A percentile compares a stretch with the other conserved stretches of the same genome.
phyloP scores from a whole-genome alignment of 2,888 invertebrate species.

The Shargacucullia verbasci region DNA sequence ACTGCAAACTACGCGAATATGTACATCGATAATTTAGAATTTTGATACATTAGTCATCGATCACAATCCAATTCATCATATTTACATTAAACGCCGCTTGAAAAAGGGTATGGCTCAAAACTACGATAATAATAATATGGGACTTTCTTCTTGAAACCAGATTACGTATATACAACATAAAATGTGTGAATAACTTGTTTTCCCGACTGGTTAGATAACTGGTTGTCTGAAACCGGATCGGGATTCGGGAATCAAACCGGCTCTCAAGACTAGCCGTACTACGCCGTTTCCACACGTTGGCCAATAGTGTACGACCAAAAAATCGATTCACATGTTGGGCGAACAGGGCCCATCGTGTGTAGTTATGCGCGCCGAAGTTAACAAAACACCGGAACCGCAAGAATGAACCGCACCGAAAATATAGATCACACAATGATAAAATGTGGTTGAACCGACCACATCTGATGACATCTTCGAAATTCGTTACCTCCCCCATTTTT shows the following conservation, averaged over 20 bases:
- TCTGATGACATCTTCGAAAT: no score
- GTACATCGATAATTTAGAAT: slow-evolving; percentile 56
- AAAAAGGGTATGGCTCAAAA: slow-evolving; percentile 17
- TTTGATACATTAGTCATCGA: slow-evolving; percentile 48
- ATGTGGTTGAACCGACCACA: no score
- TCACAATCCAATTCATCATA: slow-evolving; percentile 49
- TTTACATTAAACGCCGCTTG: slow-evolving; percentile 30
- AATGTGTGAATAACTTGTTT: background rate
- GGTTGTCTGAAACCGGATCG: slow-evolving; percentile 16
- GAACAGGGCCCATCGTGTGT: no score
- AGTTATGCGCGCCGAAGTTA: no score
- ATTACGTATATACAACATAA: no score
- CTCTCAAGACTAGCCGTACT: slow-evolving; percentile 5
- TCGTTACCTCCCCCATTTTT: no score
- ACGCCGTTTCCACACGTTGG: no score
- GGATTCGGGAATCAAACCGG: slow-evolving; percentile 27
- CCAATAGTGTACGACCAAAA: no score
- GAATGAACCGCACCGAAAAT: no score
- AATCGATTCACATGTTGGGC: no score
- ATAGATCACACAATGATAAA: no score
- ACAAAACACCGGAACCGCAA: no score
- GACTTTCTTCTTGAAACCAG: slow-evolving; percentile 15
- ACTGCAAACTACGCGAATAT: slow-evolving; percentile 54
- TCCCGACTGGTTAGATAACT: slow-evolving; percentile 6
- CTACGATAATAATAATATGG: background rate